A percentile compares a stretch with the other conserved stretches of the same genome.
Evolutionary conservation across 2,113 vertebrate species (phyloP).

Genomic region (Vulpes vulpes): DNA sequence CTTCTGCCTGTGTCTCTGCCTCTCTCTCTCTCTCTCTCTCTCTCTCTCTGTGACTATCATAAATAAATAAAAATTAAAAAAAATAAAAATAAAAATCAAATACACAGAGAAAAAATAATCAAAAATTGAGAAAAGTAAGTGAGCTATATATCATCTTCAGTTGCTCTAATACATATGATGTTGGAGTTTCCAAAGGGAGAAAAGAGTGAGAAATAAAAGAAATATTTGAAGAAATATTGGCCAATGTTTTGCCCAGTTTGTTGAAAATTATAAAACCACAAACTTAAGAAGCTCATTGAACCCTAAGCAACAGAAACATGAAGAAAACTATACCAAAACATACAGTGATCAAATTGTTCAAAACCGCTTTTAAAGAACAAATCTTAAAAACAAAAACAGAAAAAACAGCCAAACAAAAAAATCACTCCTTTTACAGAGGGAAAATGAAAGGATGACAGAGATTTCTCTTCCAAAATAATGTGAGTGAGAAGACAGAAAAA

Average conservation of each 20-base stretch:
- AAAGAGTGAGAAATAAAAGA: neutral
- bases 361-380: neutral
- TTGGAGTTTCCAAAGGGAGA: neutral
- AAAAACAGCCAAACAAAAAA: neutral
- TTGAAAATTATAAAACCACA: constrained; percentile 32
- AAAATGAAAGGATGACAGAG: neutral
- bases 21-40: no score
- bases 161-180: neutral
- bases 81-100: neutral
- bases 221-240: neutral
- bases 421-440: neutral
- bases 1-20: no score
- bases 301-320: neutral
- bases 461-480: constrained; percentile 7
- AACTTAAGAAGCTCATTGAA: neutral
- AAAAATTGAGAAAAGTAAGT: neutral
- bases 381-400: neutral
- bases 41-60: no score
- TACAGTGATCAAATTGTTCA: neutral
- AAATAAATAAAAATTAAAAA: neutral
- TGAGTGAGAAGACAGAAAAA: neutral
- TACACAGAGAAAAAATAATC: neutral
- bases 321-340: neutral
- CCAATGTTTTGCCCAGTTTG: neutral
- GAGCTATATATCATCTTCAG: neutral